phyloP scores from a whole-genome alignment of 2,797 vertebrate species.

The Anisognathus igniventris region DNA sequence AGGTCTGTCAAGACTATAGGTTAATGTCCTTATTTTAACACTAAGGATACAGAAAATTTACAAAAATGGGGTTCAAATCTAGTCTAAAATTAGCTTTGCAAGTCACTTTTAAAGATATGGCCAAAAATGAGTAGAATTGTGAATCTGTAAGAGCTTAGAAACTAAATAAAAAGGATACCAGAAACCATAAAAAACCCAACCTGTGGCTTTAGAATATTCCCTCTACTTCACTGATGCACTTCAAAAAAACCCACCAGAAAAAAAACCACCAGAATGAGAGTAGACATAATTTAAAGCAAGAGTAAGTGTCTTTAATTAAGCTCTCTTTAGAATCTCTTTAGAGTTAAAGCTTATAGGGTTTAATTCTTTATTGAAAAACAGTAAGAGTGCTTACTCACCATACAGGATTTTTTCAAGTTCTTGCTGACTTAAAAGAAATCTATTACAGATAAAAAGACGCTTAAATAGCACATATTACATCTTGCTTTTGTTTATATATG shows the following conservation, averaged over 20 bases:
- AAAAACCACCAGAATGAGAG: background rate
- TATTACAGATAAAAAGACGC: conserved; percentile 76
- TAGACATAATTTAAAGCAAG: conserved; percentile 46
- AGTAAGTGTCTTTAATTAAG: conserved; percentile 66
- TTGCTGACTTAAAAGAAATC: conserved; percentile 69
- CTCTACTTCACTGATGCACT: background rate
- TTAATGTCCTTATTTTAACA: background rate
- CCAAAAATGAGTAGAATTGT: background rate
- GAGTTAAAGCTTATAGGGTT: conserved; percentile 51
- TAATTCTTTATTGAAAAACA: conserved; percentile 72
- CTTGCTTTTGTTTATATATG: conserved; percentile 75
- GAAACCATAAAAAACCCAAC: background rate
- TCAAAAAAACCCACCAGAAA: background rate
- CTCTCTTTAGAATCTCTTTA: conserved; percentile 34
- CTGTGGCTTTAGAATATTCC: background rate
- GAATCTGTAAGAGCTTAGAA: background rate
- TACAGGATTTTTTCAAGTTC: conserved; percentile 61
- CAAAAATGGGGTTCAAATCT: background rate
- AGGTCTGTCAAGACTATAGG: background rate
- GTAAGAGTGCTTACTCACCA: conserved; percentile 56
- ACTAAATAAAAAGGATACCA: accelerated
- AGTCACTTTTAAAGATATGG: background rate
- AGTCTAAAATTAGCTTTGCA: background rate
- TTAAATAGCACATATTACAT: conserved; percentile 71
- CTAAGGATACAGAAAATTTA: background rate